Base-by-base conservation (phyloP, 2,888 invertebrate species). In the Harpagoxenus sublaevis region DNA sequence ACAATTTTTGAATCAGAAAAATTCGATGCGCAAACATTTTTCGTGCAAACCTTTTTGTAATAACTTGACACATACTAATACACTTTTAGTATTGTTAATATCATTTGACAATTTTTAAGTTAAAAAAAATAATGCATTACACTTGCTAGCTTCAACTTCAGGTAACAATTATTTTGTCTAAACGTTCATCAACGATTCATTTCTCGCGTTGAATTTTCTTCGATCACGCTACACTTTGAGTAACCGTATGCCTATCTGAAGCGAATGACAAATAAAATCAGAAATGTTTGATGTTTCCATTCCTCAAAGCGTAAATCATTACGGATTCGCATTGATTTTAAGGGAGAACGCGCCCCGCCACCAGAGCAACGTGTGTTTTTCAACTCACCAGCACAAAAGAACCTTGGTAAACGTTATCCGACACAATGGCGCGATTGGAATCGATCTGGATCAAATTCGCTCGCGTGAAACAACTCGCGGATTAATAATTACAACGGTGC, bases 361-460 rank as follows among this genome's bases (percentile, higher is more conserved):
- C 60, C 70, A 10, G 48, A 79, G 71, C 79, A 71, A 79, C 71
- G 73, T 81, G 70, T 79, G 73, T 81, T 81, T 81, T 81, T 81
- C 79, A 71, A 73, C 55, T 68, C 68, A 28, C 71, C 53, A 10
- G 71, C 42, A 81, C 79, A 81, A 81, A 81, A 81, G 79, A 81
- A 81, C 79, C 79, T 73, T 73, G 79, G 71, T 71, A 81, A 81
- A 81, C 79, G 60, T 81, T 81, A 81, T 81, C 79, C 79, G 79
- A 71, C 79, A 81, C 79, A 81, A 81, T 81, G 79, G 73, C 73
- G 79, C 73, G 60, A 71, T 81, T 81, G 79, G 79, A 81, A 81
- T 81, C 79, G 79, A 81, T 81, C 79, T 81, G 79, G 79, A 81
- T 81, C 79, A 81, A 81, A 81, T 81, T 81, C 79, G 73, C 79